phyloP scores from a whole-genome alignment of 2,888 invertebrate genomes.

The Psylliodes chrysocephalus region DNA sequence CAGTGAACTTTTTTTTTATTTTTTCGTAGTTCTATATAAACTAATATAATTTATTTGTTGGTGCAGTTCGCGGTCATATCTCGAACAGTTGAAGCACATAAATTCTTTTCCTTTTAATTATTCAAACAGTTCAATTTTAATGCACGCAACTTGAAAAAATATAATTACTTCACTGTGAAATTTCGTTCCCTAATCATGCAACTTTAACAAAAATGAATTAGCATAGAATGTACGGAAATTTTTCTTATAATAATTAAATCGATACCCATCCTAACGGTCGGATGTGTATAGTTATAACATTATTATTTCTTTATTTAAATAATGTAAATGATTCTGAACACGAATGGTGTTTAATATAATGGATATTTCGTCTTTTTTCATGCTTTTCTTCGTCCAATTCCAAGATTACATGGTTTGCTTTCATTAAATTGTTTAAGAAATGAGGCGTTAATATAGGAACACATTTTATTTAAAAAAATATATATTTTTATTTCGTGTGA shows the following conservation, averaged over 20 bases:
- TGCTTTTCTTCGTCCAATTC: too few relatives aligned
- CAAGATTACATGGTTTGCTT: too few relatives aligned
- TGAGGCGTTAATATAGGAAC: too few relatives aligned
- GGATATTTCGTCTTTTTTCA: too few relatives aligned
- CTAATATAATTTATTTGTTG: constrained; percentile 51
- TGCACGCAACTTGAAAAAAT: constrained; percentile 57
- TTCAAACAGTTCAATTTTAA: constrained; percentile 56
- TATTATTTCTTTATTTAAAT: neutral
- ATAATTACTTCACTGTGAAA: constrained; percentile 45
- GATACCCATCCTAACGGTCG: neutral
- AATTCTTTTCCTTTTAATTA: constrained; percentile 59
- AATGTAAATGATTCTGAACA: neutral
- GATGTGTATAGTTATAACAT: neutral
- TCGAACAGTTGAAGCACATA: constrained; percentile 53
- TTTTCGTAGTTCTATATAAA: constrained; percentile 18
- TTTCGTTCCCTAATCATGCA: constrained; percentile 39
- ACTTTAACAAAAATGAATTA: constrained; percentile 38
- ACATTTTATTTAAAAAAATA: too few relatives aligned
- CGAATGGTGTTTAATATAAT: too few relatives aligned
- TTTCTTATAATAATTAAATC: constrained; percentile 15
- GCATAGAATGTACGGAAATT: constrained; percentile 33
- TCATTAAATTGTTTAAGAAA: too few relatives aligned
- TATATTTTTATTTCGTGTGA: too few relatives aligned
- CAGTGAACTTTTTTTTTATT: neutral
- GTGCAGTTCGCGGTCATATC: constrained; percentile 51